Evolutionary conservation across 1,140 invertebrate species (phyloP), one percentile per base, ranked within the genome.

Genomic region (Pissodes strobi): DNA sequence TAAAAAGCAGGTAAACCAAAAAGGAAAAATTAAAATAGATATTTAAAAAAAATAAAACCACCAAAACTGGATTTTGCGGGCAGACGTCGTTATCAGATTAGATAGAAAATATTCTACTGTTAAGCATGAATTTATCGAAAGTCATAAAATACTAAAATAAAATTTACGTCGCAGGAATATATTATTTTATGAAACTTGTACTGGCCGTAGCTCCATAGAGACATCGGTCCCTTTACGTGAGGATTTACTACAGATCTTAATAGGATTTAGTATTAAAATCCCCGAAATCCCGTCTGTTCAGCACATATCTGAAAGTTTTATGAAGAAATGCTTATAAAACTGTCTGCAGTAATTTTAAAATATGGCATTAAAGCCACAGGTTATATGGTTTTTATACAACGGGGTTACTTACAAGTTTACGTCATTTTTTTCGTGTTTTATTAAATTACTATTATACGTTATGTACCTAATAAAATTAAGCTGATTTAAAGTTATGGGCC

Each of bases 221-320:
- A 21, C 18, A 12, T 46, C 13, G 15, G 18, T 46, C 18, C 10
- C 18, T n/a, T 22, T 22, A n/a, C 6, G 19, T 56, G 23, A 22
- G 38, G 53, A 22, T 56, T 56, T 56, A 56, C 53, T 52, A 43
- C 18, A 27, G 53, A 56, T 56, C 37, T 17, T 56, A 41, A 56
- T 56, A 25, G 34, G 53, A 56, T 56, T 56, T 39, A 21, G 37
- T 56, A 56, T 56, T 56, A 56, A 56, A 56, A 56, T 56, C 53
- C 38, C 53, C 21, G n/a, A 56, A 56, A 56, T 41, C 53, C 53
- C 53, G 21, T 39, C 53, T 41, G 53, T 37, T 56, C 53, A 23
- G 53, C 53, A 56, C 53, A 56, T 56, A 56, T 56, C 53, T 13
- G 38, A 41, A 43, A 56, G 46, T 56, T 56, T 56, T 56, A 56